phyloP scores from a whole-genome alignment of 2,113 vertebrate genomes.

The Coracopsis vasa region DNA sequence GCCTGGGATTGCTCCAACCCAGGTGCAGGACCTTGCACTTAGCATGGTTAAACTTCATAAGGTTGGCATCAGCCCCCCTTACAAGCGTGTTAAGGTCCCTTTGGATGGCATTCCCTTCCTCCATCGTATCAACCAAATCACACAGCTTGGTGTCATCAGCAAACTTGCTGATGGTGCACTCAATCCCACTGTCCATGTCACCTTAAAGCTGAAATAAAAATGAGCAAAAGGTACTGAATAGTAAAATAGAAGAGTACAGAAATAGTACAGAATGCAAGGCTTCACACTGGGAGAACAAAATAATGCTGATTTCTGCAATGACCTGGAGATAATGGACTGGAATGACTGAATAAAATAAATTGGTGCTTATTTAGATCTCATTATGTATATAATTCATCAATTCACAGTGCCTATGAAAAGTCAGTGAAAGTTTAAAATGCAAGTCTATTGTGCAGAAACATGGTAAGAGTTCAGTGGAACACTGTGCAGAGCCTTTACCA shows the following conservation, averaged over 20 bases:
- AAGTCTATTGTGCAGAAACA: slow-evolving; percentile 12
- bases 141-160: no score
- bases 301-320: slow-evolving; percentile 30
- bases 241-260: neutral
- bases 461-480: neutral
- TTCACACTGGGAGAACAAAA: slow-evolving; percentile 16
- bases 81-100: no score
- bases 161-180: no score
- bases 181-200: neutral
- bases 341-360: slow-evolving; percentile 43
- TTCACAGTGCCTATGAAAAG: neutral
- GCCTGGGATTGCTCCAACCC: no score
- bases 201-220: slow-evolving; percentile 16
- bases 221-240: neutral
- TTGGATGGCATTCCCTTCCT: no score
- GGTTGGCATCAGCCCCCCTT: no score
- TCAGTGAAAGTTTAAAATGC: neutral
- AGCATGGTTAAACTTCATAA: no score
- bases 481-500: neutral
- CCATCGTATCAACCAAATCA: no score
- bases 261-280: neutral
- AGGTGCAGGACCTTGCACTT: no score
- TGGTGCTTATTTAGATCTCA: slow-evolving; percentile 42
- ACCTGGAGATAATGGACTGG: neutral
- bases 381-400: slow-evolving; percentile 36